These are phyloP conservation scores for Aquatica leii DNA, from an alignment of 2,888 invertebrate species.

Conservation along the genomic window DNA sequence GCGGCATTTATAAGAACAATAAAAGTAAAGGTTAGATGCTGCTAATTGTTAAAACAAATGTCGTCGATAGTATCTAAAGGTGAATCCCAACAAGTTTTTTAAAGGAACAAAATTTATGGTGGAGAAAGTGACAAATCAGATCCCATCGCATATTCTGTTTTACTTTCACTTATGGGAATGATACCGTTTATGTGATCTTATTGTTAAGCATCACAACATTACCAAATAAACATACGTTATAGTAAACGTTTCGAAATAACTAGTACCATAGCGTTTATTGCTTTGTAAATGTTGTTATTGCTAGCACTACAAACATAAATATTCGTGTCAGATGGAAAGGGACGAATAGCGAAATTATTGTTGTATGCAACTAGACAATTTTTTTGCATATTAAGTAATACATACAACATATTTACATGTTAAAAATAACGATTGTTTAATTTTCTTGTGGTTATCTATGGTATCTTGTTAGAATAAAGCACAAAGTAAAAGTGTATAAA, in stretches of 20 bases:
- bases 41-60: background rate
- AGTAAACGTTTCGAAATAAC: constrained; percentile 2
- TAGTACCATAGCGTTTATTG: background rate
- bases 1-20: background rate
- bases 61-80: constrained; percentile 2
- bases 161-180: constrained; percentile 8
- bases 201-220: background rate
- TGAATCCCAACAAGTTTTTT: background rate
- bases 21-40: constrained; percentile 6
- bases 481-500: too few species aligned
- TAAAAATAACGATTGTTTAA: too few species aligned
- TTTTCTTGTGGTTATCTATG: too few species aligned
- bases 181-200: constrained; percentile 4
- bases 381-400: too few species aligned
- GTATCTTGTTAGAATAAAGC: too few species aligned
- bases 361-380: too few species aligned
- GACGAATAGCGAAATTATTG: background rate
- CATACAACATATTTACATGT: too few species aligned
- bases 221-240: constrained; percentile 1
- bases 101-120: constrained; percentile 3
- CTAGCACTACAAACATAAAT: background rate
- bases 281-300: background rate
- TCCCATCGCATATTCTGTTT: background rate
- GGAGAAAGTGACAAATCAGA: constrained; percentile 13
- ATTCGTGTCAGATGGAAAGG: background rate